Evolutionary conservation across 2,888 invertebrate genomes (phyloP), one percentile per base, ranked within the genome.

Genomic region (Rhogogaster chlorosoma): DNA sequence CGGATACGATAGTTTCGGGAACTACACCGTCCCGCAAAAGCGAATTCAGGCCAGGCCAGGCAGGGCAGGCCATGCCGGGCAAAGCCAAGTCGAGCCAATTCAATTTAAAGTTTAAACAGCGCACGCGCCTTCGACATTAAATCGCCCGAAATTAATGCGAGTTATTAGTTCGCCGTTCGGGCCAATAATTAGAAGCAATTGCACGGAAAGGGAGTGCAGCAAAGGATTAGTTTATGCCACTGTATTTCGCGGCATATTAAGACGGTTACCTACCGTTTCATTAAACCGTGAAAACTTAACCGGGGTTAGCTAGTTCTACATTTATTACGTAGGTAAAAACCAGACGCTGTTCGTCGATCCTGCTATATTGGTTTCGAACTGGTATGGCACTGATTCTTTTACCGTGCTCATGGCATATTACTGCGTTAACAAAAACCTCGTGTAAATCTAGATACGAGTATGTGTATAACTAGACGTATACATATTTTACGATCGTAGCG

Each of bases 61-160:
- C 26, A 32, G 15, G 36, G 53, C 32, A 26, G 29, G 86, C 87
- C 87, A 88, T 86, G 89, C 88, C 88, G 87, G 88, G 89, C 90
- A 87, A 90, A 91, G 90, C 91, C 90, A n/a, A 83, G 83, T 83
- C 67, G 26, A 91, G 90, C 91, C 92, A 92, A 93, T 93, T 93
- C 93, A 93, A 93, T 93, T 93, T 92, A 93, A 93, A 93, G 93
- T 93, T 93, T 90, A 90, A 85, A 85, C 83, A 86, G 90, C 90
- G 90, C 90, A 89, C 89, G 91, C 90, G 90, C 88, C 88, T 86
- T 87, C 88, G 86, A 89, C 89, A 92, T 90, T 92, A 93, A 93
- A 93, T 93, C 91, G 92, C 88, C 89, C 87, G 92, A 92, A 92
- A 92, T 93, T 93, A 93, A 93, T 91, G 90, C 92, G 92, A 93